Conservation (phyloP, 2,888 invertebrate species). For the Antheraea yamamai region DNA sequence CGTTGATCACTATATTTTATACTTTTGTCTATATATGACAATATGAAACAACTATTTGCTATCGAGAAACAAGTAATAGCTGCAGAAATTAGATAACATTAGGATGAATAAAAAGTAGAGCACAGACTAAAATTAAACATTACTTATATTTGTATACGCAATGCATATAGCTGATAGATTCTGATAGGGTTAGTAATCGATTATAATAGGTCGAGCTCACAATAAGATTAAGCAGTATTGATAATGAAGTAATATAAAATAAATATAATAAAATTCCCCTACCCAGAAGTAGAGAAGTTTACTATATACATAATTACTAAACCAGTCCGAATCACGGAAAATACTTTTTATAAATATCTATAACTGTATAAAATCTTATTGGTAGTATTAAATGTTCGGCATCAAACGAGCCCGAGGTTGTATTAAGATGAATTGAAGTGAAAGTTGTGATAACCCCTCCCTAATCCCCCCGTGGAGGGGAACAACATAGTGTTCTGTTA, state of each 20-base stretch:
- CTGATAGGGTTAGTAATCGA: neutral
- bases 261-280: neutral
- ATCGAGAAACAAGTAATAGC: neutral
- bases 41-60: neutral
- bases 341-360: neutral
- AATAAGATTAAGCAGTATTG: neutral
- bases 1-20: neutral
- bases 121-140: neutral
- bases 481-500: conserved; percentile 25
- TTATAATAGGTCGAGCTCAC: neutral
- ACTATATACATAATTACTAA: neutral
- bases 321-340: neutral
- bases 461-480: conserved; percentile 20
- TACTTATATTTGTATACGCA: neutral
- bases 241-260: neutral
- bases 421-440: conserved; percentile 49
- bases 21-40: neutral
- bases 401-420: conserved; percentile 43
- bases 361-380: neutral
- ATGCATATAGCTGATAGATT: neutral
- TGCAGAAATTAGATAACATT: neutral
- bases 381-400: neutral
- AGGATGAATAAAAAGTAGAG: neutral
- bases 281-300: neutral
- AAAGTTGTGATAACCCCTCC: conserved; percentile 47